Evolutionary conservation across 2,888 invertebrate species (phyloP).

Genomic region (Rutpela maculata): DNA sequence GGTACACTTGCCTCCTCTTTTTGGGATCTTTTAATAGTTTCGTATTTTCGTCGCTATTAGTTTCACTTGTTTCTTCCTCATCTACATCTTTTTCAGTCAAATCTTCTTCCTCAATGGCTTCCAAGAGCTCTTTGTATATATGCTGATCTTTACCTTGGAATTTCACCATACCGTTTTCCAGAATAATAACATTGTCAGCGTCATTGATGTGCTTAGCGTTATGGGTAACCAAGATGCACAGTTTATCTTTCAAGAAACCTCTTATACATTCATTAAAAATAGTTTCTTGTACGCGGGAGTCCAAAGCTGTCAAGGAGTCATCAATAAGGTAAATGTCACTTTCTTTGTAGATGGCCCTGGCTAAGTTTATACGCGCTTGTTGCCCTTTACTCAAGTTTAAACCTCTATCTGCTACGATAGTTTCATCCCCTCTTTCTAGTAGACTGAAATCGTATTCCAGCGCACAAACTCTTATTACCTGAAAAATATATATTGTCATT

Average conservation of each 20-base stretch:
- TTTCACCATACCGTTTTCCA: constrained; percentile 66
- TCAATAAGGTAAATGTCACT: constrained; percentile 87
- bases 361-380: constrained; percentile 86
- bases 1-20: constrained; percentile 58
- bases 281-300: constrained; percentile 83
- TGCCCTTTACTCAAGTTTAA: constrained; percentile 90
- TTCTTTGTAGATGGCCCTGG: constrained; percentile 84
- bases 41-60: constrained; percentile 75
- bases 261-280: constrained; percentile 80
- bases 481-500: too few relatives aligned
- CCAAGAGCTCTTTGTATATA: constrained; percentile 52
- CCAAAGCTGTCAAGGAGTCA: constrained; percentile 88
- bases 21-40: constrained; percentile 72
- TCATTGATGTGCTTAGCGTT: constrained; percentile 58
- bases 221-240: constrained; percentile 74
- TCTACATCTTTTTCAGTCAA: constrained; percentile 35
- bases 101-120: constrained; percentile 49
- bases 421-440: constrained; percentile 81
- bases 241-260: constrained; percentile 60
- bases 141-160: constrained; percentile 54
- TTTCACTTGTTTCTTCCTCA: constrained; percentile 31
- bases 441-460: constrained; percentile 77
- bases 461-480: constrained; percentile 78
- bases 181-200: constrained; percentile 73
- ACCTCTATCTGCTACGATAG: constrained; percentile 88